A percentile compares a stretch with the other conserved stretches of the same genome.
phyloP scores from a whole-genome alignment of 2,113 vertebrate genomes.

The Serinus canaria region DNA sequence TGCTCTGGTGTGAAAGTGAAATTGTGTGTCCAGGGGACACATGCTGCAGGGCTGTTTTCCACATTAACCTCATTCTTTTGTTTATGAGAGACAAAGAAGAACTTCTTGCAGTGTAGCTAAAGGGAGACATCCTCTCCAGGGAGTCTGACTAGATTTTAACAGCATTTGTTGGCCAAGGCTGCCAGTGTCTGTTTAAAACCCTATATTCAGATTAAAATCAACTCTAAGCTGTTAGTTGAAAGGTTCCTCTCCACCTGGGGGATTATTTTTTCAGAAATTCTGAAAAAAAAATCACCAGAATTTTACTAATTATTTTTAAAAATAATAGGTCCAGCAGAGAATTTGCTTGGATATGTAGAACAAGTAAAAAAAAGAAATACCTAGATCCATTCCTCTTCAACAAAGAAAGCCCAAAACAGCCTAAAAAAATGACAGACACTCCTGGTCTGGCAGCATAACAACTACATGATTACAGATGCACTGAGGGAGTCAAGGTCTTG shows the following conservation, averaged over 20 bases:
- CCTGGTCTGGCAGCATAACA: not conserved
- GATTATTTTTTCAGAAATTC: not conserved
- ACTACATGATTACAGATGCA: not conserved
- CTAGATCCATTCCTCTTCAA: not conserved
- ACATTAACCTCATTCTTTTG: not conserved
- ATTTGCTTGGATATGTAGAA: not conserved
- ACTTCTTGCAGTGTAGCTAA: not conserved
- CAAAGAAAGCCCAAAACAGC: not conserved
- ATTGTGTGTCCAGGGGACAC: not conserved
- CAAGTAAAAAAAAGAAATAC: accelerated
- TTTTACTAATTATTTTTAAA: not conserved
- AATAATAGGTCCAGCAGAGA: not conserved
- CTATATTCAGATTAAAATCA: not conserved
- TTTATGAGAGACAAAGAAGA: not conserved
- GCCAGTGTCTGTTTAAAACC: not conserved
- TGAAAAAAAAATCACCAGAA: not conserved
- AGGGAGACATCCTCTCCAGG: not conserved
- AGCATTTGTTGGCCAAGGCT: not conserved
- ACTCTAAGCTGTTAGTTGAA: not conserved
- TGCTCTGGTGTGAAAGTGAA: not conserved
- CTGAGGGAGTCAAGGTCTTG: not conserved
- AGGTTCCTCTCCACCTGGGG: not conserved
- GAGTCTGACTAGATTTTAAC: not conserved
- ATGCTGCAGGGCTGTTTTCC: not conserved
- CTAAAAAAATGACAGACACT: not conserved